phyloP scores from a whole-genome alignment of 1,140 invertebrate genomes.

The Apis laboriosa region DNA sequence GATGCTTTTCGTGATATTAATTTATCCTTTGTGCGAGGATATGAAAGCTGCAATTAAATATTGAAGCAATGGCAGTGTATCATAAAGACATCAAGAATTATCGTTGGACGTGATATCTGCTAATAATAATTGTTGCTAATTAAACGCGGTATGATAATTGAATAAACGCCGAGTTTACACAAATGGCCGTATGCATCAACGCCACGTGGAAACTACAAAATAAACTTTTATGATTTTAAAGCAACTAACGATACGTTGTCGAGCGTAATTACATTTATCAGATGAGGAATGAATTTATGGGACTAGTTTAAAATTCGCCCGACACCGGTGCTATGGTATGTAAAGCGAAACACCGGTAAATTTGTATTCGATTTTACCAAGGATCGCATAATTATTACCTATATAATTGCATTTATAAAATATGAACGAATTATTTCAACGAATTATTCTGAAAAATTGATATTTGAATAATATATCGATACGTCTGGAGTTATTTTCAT shows the following conservation, averaged over 20 bases:
- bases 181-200: constrained; percentile 13
- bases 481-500: too few species aligned
- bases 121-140: constrained; percentile 35
- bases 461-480: neutral
- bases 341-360: neutral
- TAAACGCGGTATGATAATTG: constrained; percentile 33
- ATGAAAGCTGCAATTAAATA: constrained; percentile 15
- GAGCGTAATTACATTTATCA: constrained; percentile 38
- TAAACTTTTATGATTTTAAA: constrained; percentile 42
- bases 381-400: neutral
- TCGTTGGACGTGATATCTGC: constrained; percentile 3
- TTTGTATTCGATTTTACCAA: constrained; percentile 2
- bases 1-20: neutral
- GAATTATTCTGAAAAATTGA: neutral
- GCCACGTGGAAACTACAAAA: constrained; percentile 28
- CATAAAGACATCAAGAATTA: neutral
- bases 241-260: constrained; percentile 43
- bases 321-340: neutral
- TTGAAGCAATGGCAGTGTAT: neutral
- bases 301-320: constrained; percentile 29
- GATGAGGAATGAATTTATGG: constrained; percentile 25
- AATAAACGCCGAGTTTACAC: constrained; percentile 30
- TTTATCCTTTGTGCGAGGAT: neutral
- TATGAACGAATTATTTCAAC: too few species aligned
- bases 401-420: neutral